Percentiles rank a stretch among this genome's conserved stretches.
These are phyloP conservation scores for Gallinago jamesoni DNA, from an alignment of 2,113 vertebrate genomes.

Conservation along the genomic window DNA sequence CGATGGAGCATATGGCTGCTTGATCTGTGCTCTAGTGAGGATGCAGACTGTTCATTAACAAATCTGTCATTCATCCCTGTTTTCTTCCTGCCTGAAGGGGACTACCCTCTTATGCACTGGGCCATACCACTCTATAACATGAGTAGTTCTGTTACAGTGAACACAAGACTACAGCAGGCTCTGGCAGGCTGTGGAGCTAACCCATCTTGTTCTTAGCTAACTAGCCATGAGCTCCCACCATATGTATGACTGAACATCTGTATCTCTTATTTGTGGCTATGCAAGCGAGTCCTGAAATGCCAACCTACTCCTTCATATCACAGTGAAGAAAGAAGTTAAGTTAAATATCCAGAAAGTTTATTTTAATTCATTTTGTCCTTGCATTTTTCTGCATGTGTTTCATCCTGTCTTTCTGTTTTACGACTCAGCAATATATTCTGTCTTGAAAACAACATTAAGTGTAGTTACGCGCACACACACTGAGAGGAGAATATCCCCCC, in stretches of 20 bases:
- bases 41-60: not conserved
- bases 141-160: constrained; percentile 4
- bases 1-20: not conserved
- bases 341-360: constrained; percentile 10
- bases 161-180: not conserved
- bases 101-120: not conserved
- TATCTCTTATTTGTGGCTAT: not conserved
- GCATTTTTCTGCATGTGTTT: not conserved
- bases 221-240: not conserved
- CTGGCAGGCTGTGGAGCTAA: not conserved
- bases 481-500: constrained; percentile 65
- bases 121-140: not conserved
- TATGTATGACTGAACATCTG: not conserved
- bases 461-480: constrained; percentile 66
- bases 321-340: not conserved
- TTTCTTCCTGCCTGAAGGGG: constrained; percentile 10
- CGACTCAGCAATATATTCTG: constrained; percentile 65
- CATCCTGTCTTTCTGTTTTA: constrained; percentile 51
- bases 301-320: not conserved
- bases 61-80: not conserved
- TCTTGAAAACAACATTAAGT: constrained; percentile 70
- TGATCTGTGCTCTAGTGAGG: not conserved
- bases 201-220: not conserved
- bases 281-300: not conserved
- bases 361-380: constrained; percentile 4